These are phyloP conservation scores for Zootoca vivipara DNA, from an alignment of 2,113 vertebrate species.

Conservation along the genomic window DNA sequence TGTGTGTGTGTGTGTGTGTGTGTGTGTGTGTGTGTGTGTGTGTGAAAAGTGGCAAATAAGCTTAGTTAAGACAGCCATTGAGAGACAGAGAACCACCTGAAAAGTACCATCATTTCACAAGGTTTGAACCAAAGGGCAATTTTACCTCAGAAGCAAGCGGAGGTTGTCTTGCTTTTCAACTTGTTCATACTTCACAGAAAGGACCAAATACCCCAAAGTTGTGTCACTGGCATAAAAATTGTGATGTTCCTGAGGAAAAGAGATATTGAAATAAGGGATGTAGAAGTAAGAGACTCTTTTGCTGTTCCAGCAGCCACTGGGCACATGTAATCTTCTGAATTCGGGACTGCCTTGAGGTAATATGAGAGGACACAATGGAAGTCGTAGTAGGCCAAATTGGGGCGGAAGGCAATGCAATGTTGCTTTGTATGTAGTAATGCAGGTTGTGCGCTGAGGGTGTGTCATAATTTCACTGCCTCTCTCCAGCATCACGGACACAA, in stretches of 20 bases:
- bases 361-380: background rate
- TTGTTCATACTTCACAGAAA: conserved; percentile 88
- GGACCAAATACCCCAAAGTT: conserved; percentile 81
- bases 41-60: background rate
- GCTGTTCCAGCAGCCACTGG: background rate
- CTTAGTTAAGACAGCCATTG: no score
- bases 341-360: background rate
- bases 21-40: background rate
- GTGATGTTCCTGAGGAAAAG: conserved; percentile 82
- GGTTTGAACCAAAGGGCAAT: background rate
- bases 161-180: conserved; percentile 80
- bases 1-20: background rate
- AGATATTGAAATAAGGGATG: conserved; percentile 9
- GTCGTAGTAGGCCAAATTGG: no score
- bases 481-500: no score
- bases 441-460: no score
- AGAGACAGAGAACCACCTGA: background rate
- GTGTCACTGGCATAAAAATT: conserved; percentile 86
- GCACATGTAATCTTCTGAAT: background rate
- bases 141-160: conserved; percentile 85
- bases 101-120: background rate
- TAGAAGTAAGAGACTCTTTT: background rate
- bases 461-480: no score
- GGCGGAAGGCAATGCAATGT: no score
- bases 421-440: no score